Conservation (phyloP, 2,797 vertebrate species). For the Acrocephalus scirpaceus region DNA sequence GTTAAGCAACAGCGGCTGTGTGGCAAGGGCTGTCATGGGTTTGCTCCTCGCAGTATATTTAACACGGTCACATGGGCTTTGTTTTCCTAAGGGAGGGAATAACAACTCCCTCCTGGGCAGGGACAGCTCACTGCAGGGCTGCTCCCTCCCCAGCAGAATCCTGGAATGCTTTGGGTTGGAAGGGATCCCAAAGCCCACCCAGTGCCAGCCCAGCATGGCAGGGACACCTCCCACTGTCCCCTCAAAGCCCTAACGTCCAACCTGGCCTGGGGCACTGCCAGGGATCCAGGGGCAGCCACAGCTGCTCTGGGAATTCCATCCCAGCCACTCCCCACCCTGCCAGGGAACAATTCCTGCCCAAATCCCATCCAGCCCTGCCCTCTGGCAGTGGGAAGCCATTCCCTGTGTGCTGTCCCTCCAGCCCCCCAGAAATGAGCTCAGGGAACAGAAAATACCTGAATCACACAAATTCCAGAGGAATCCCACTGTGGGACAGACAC, state of each 20-base stretch:
- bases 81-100: neutral
- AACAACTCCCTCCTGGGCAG: neutral
- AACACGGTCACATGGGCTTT: conserved; percentile 11
- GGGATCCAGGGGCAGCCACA: neutral
- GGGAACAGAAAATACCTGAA: neutral
- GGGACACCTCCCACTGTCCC: neutral
- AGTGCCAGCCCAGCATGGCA: neutral
- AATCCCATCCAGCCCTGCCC: neutral
- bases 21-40: neutral
- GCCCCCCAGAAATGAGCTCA: neutral
- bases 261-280: neutral
- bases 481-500: rapidly evolving
- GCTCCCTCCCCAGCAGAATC: neutral
- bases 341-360: neutral
- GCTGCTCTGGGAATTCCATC: neutral
- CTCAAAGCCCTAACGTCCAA: too few species aligned
- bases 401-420: neutral
- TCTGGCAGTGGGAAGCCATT: neutral
- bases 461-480: neutral
- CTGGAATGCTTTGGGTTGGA: neutral
- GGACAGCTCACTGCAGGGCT: neutral
- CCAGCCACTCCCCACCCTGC: neutral
- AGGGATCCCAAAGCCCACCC: rapidly evolving
- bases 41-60: neutral
- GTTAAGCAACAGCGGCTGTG: neutral